These are phyloP conservation scores for Lasioglossum lativentre DNA, from an alignment of 2,888 invertebrate genomes.

Conservation along the genomic window DNA sequence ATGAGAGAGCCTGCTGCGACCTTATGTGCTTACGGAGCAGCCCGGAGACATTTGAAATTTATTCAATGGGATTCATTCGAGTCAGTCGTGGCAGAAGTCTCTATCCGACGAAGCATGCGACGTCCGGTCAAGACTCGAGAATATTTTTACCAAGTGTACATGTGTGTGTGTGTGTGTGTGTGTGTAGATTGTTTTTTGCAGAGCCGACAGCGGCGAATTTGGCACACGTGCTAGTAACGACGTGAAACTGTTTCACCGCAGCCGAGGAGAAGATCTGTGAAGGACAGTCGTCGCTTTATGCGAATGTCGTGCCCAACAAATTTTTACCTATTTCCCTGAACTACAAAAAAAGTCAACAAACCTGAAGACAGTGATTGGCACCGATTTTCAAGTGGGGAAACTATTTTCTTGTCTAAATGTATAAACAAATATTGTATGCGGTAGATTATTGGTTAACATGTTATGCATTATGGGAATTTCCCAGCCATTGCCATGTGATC, in stretches of 20 bases:
- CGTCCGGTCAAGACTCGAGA: conserved; percentile 42
- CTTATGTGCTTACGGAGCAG: conserved; percentile 51
- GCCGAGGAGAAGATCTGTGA: conserved; percentile 38
- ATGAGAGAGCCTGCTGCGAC: conserved; percentile 31
- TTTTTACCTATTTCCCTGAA: too few relatives aligned
- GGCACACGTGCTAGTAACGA: conserved; percentile 54
- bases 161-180: too few relatives aligned
- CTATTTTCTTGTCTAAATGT: too few relatives aligned
- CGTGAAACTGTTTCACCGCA: conserved; percentile 38
- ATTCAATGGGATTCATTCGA: conserved; percentile 41
- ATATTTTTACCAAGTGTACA: conserved; percentile 51
- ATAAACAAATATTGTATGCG: background rate
- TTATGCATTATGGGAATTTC: background rate
- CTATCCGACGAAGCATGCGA: conserved; percentile 49
- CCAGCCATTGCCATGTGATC: background rate
- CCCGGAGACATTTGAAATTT: conserved; percentile 43
- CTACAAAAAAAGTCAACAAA: background rate
- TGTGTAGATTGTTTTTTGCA: conserved; percentile 39
- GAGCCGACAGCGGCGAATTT: conserved; percentile 37
- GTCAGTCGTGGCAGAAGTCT: conserved; percentile 44
- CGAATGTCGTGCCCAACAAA: background rate
- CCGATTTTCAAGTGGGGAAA: background rate
- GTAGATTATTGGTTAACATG: background rate
- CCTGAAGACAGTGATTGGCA: background rate
- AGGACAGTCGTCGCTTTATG: conserved; percentile 24